Evolutionary conservation across 2,797 vertebrate genomes (phyloP), one percentile per base, ranked within the genome.

Genomic region (Acomys russatus): DNA sequence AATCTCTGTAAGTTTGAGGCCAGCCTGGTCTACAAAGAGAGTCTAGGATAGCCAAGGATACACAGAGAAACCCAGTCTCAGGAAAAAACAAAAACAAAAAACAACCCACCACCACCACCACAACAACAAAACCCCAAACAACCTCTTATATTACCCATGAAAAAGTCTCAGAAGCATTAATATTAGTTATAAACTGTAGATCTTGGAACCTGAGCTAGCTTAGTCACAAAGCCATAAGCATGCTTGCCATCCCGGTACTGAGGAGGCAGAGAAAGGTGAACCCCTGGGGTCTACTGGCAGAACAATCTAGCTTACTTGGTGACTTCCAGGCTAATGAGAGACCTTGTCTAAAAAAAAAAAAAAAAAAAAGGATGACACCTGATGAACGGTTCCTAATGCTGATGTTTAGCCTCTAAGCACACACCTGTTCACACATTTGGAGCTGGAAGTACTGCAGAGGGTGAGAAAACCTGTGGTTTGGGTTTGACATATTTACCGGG

Each of bases 121-220:
- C 44, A 3, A 44, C 44, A 44, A 44, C 44, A 44, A 44, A 44
- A 44, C 44, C 44, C 44, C 44, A 44, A 44, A 44, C 44, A 44
- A 44, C 44, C 44, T 10, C 70, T 61, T 64, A 78, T 30, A 9
- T 28, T 76, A 78, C 85, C 76, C 80, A 49, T 71, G 83, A 33
- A 84, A 74, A 96, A 23, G 38, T 66, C 44, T 76, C 44, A n/a
- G 44, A 56, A 93, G 56, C 70, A 93, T 22, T 76, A 68, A 64
- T 15, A 38, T 66, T 23, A 56, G 63, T 6, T 33, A 38, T 49
- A 84, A 84, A 49, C 61, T 49, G 1, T 44, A 91, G 17, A 18
- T 82, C 61, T 88, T 3, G 63, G 63, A 88, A 85, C 12, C 5
- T 71, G 77, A 33, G 59, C 73, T 87, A 78, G 6, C 30, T 93